phyloP scores from a whole-genome alignment of 1,140 invertebrate species.

The Brachystomella parvula region DNA sequence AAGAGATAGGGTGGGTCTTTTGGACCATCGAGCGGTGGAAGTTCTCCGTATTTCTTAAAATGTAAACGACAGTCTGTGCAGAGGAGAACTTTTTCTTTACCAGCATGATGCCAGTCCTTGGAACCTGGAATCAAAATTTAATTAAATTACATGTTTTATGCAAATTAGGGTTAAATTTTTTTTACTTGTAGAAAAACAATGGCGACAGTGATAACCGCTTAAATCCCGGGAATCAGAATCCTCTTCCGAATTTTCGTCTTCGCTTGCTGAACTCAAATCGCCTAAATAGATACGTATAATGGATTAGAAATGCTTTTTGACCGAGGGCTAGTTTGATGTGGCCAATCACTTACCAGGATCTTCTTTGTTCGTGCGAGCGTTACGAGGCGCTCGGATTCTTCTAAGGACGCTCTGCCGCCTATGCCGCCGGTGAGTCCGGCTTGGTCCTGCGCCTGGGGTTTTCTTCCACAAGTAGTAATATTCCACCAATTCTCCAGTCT shows the following conservation, averaged over 20 bases:
- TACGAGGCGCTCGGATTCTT: slow-evolving; percentile 73
- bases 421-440: slow-evolving; percentile 75
- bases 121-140: slow-evolving; percentile 47
- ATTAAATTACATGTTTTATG: background rate
- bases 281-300: slow-evolving; percentile 40
- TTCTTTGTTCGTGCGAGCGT: slow-evolving; percentile 45
- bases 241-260: slow-evolving; percentile 88
- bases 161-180: slow-evolving; percentile 21
- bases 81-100: slow-evolving; percentile 64
- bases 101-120: slow-evolving; percentile 66
- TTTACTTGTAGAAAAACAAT: slow-evolving; percentile 57
- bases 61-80: slow-evolving; percentile 74
- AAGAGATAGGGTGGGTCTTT: slow-evolving; percentile 57
- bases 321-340: no score
- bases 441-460: slow-evolving; percentile 94
- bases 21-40: slow-evolving; percentile 49
- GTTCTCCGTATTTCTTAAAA: slow-evolving; percentile 74
- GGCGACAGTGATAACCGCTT: slow-evolving; percentile 44
- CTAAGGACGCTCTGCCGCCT: slow-evolving; percentile 79
- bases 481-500: slow-evolving; percentile 92
- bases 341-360: slow-evolving; percentile 38
- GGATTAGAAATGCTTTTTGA: background rate
- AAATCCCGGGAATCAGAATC: slow-evolving; percentile 80
- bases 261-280: slow-evolving; percentile 78
- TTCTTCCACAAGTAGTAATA: slow-evolving; percentile 99